These are phyloP conservation scores for Alethe castanea DNA, from an alignment of 2,113 vertebrate species.

Conservation along the genomic window DNA sequence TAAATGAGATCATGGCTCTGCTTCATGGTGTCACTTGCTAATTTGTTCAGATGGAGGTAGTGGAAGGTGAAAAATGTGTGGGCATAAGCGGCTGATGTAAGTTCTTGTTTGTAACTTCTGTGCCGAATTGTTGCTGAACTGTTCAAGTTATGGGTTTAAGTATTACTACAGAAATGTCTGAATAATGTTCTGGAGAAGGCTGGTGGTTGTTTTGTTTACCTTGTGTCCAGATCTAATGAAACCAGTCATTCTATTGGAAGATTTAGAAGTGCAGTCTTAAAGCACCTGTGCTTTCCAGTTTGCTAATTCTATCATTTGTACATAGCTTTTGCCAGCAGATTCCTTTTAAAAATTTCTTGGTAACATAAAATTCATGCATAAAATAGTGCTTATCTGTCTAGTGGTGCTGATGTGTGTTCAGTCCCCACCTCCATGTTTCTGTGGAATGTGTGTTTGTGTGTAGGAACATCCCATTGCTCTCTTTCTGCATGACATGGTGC, in stretches of 20 bases:
- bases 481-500: not conserved
- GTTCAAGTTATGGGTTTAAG: not conserved
- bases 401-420: not conserved
- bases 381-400: not conserved
- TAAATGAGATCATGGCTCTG: not conserved
- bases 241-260: not conserved
- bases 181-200: not conserved
- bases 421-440: not conserved
- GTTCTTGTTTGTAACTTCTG: not conserved
- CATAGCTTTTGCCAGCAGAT: not conserved
- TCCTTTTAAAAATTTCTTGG: not conserved
- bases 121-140: not conserved
- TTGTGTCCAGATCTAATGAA: not conserved
- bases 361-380: not conserved
- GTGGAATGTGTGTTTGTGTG: not conserved
- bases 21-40: not conserved
- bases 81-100: rapidly evolving
- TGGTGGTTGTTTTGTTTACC: not conserved
- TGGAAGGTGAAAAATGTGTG: not conserved
- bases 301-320: not conserved
- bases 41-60: not conserved
- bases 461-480: not conserved
- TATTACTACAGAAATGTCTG: not conserved
- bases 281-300: not conserved
- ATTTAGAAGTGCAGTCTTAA: not conserved